Evolutionary conservation across 2,797 vertebrate genomes (phyloP).

Genomic region (Myotis planiceps): DNA sequence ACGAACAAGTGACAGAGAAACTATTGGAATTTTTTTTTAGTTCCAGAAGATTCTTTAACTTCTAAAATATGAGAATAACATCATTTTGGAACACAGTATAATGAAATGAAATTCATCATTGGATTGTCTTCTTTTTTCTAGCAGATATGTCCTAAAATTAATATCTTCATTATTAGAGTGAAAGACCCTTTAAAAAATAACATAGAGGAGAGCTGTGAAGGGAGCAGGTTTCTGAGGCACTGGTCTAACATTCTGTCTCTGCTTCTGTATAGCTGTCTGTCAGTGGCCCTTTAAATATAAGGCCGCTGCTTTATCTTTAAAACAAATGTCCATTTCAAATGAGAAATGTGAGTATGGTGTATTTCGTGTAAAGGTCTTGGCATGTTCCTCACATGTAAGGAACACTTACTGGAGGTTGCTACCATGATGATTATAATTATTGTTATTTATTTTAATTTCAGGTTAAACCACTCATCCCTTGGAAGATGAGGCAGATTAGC

Average conservation of each 20-base stretch:
- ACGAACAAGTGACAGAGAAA: conserved; percentile 50
- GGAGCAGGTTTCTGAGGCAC: background rate
- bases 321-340: background rate
- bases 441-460: conserved; percentile 23
- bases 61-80: conserved; percentile 27
- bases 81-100: conserved; percentile 2
- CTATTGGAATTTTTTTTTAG: background rate
- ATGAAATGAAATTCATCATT: background rate
- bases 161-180: background rate
- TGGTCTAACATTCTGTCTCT: background rate
- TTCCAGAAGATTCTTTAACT: conserved; percentile 29
- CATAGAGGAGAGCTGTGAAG: background rate
- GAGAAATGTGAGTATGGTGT: background rate
- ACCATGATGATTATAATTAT: background rate
- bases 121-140: background rate
- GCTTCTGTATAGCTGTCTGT: background rate
- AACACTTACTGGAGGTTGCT: background rate
- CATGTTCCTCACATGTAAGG: background rate
- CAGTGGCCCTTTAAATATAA: background rate
- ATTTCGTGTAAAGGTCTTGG: background rate
- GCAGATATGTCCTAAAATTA: background rate
- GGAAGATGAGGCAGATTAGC: background rate
- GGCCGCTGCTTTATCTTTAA: background rate
- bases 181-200: background rate
- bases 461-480: background rate